Evolutionary conservation across 2,888 invertebrate genomes (phyloP).

Genomic region (Arge pagana): DNA sequence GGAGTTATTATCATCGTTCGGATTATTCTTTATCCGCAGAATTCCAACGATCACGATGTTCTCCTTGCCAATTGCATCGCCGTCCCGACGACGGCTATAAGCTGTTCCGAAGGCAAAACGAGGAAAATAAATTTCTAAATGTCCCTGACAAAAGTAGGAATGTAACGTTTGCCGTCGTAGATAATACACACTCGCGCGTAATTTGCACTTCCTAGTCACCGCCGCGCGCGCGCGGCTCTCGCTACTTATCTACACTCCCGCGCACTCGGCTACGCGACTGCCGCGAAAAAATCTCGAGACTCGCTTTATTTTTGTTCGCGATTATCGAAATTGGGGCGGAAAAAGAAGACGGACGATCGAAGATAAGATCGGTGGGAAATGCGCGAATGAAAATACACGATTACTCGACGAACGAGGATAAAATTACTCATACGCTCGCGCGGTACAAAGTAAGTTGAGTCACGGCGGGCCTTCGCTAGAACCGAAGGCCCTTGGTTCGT

Average conservation of each 20-base stretch:
- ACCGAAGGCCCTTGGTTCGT: slow-evolving; percentile 52
- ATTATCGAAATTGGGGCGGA: too few relatives aligned
- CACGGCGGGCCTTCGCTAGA: slow-evolving; percentile 51
- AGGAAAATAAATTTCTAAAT: slow-evolving; percentile 54
- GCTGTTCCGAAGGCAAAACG: slow-evolving; percentile 32
- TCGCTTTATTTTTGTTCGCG: too few relatives aligned
- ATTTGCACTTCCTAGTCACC: slow-evolving; percentile 52
- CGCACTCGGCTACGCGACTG: too few relatives aligned
- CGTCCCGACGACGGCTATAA: too few relatives aligned
- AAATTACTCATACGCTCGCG: slow-evolving; percentile 46
- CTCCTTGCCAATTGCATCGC: too few relatives aligned
- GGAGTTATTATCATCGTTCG: too few relatives aligned
- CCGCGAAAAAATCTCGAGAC: too few relatives aligned
- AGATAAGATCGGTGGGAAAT: background rate
- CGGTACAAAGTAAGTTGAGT: slow-evolving; percentile 55
- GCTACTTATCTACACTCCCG: too few relatives aligned
- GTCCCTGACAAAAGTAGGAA: slow-evolving; percentile 54
- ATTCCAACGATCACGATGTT: too few relatives aligned
- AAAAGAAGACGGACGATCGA: too few relatives aligned
- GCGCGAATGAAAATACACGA: background rate
- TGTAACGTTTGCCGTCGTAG: slow-evolving; percentile 50
- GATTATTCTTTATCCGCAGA: too few relatives aligned
- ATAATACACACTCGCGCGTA: slow-evolving; percentile 42
- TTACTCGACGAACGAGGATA: slow-evolving; percentile 29
- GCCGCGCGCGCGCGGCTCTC: too few relatives aligned